phyloP scores from a whole-genome alignment of 2,797 vertebrate genomes.

The Myotis findleyi region DNA sequence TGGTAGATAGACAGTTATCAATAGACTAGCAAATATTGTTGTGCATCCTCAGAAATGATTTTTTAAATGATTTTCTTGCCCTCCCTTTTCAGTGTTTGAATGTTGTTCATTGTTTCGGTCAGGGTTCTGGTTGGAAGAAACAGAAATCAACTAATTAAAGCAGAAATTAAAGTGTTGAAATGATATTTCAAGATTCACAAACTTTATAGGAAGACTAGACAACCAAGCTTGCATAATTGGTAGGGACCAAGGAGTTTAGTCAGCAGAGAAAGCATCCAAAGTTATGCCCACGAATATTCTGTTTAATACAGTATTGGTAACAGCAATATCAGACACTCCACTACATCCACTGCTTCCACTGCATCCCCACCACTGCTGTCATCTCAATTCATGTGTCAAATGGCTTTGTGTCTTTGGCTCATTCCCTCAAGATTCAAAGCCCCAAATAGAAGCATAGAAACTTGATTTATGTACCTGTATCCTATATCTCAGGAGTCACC shows the following conservation, averaged over 20 bases:
- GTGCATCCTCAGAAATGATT: background rate
- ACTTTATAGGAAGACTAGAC: background rate
- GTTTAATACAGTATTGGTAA: background rate
- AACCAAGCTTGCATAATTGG: background rate
- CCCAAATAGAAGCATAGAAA: background rate
- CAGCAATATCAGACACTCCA: background rate
- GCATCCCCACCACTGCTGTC: background rate
- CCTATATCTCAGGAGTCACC: background rate
- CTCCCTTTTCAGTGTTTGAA: background rate
- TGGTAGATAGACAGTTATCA: background rate
- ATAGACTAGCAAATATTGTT: background rate
- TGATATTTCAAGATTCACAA: background rate
- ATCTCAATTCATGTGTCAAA: background rate
- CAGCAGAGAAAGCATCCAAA: background rate
- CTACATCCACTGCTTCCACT: background rate
- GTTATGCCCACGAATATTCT: background rate
- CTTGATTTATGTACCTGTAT: background rate
- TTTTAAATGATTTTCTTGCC: background rate
- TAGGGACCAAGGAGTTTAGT: background rate
- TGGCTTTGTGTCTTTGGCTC: background rate
- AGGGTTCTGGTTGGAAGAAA: background rate
- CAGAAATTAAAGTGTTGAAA: background rate
- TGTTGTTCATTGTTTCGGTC: background rate
- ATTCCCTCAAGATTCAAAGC: background rate
- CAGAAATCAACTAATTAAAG: background rate